A percentile compares a stretch with the other conserved stretches of the same genome.
Conservation (phyloP, 1,140 invertebrate genomes). For the Drosophila kanapiae region DNA sequence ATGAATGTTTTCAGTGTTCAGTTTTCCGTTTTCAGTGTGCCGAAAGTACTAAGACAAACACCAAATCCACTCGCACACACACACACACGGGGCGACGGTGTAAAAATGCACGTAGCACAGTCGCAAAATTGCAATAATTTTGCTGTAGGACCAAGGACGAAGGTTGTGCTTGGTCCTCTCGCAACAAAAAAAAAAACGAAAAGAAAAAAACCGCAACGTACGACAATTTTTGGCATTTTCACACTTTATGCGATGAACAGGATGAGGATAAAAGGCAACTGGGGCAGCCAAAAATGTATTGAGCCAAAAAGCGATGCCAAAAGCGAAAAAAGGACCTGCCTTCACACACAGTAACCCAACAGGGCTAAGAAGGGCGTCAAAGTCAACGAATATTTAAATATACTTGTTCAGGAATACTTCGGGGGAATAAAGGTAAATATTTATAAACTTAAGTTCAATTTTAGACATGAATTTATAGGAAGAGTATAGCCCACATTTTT, state of each 20-base stretch:
- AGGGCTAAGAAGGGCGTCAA: background rate
- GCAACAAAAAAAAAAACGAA: conserved; percentile 17
- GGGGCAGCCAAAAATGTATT: conserved; percentile 27
- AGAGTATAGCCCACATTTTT: too few species aligned
- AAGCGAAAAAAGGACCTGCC: background rate
- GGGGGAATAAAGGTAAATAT: background rate
- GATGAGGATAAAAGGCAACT: conserved; percentile 33
- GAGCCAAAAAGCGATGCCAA: conserved; percentile 28
- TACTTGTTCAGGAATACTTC: background rate
- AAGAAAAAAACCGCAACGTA: conserved; percentile 65
- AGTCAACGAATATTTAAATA: conserved; percentile 7
- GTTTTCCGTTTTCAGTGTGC: conserved; percentile 11
- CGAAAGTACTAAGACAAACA: conserved; percentile 68
- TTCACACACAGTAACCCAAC: background rate
- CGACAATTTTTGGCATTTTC: conserved; percentile 80
- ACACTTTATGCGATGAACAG: conserved; percentile 65
- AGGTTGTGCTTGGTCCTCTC: background rate
- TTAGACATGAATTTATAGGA: background rate
- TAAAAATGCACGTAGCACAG: conserved; percentile 70
- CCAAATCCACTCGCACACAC: conserved; percentile 46
- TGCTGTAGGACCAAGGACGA: conserved; percentile 26
- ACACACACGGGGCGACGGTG: conserved; percentile 10
- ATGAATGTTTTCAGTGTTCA: conserved; percentile 48
- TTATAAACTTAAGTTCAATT: background rate
- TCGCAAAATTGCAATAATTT: conserved; percentile 80